Base-by-base conservation (phyloP, 2,797 vertebrate species). In the Coracias cyanogaster region DNA sequence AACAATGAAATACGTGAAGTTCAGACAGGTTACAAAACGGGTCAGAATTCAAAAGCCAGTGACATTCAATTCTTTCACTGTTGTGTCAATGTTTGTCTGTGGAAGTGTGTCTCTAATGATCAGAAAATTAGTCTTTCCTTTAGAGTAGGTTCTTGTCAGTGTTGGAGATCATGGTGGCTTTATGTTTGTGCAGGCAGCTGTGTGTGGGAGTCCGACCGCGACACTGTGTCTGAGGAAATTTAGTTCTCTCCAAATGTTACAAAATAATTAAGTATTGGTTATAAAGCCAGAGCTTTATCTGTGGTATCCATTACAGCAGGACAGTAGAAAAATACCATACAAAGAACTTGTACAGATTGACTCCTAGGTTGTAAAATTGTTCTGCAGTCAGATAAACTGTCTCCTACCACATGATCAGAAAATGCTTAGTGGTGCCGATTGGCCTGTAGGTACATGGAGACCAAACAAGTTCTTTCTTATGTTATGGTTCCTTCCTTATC, bases 201-300 rank as follows among this genome's bases (percentile, higher is more conserved):
- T n/a, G n/a, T n/a, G n/a, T n/a, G n/a, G n/a, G n/a, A n/a, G n/a
- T n/a, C n/a, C n/a, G n/a, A n/a, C n/a, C n/a, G n/a, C n/a, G n/a
- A n/a, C n/a, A n/a, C n/a, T n/a, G n/a, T 73, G 51, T 82, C 92
- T 91, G 33, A 78, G 67, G 58, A 89, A 86, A 79, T 62, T 26
- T 31, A 82, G 22, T 84, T 82, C 86, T 79, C 62, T 90, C n/a
- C 60, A 80, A 94, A 96, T 12, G 35, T 60, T 94, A 18, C 31
- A 60, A 64, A 78, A 86, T 25, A 93, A 66, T 84, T 69, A 89
- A 81, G 20, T 89, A 66, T 45, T 61, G 67, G 70, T 76, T 82
- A 72, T 94, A 94, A 95, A 95, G 31, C 15, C 77, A 66, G 49
- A 66, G 77, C 52, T 29, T 92, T 93, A 83, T 95, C 96, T 95